phyloP scores from a whole-genome alignment of 2,113 vertebrate genomes.

The Istiophorus platypterus region DNA sequence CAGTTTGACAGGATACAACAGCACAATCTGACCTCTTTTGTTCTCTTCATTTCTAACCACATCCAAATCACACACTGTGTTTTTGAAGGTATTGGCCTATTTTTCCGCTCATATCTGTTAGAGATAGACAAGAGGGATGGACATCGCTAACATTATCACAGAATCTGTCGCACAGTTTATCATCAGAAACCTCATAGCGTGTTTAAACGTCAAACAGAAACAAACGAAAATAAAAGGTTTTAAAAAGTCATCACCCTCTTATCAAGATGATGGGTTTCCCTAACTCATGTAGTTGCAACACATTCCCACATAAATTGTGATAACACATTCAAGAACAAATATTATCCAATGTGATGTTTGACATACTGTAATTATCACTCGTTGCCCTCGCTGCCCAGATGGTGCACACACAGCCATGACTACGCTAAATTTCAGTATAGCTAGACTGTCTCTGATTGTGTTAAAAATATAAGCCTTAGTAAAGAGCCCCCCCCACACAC shows the following conservation, averaged over 20 bases:
- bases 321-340: constrained; percentile 64
- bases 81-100: constrained; percentile 47
- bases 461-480: constrained; percentile 34
- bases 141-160: constrained; percentile 1
- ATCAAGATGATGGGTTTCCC: constrained; percentile 57
- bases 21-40: constrained; percentile 77
- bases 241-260: neutral
- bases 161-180: neutral
- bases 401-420: constrained; percentile 59
- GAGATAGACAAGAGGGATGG: constrained; percentile 35
- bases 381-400: constrained; percentile 72
- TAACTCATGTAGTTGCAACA: constrained; percentile 41
- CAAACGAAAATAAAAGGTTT: too few species aligned
- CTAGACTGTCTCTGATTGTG: constrained; percentile 51
- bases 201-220: neutral
- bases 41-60: constrained; percentile 62
- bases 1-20: constrained; percentile 73
- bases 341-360: constrained; percentile 61
- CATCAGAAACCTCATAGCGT: neutral
- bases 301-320: constrained; percentile 46
- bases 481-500: constrained; percentile 1
- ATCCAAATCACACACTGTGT: constrained; percentile 50
- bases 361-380: constrained; percentile 73
- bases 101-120: constrained; percentile 42
- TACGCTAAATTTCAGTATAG: constrained; percentile 65